Evolutionary conservation across 2,888 invertebrate genomes (phyloP).

Genomic region (Troides oblongomaculatus): DNA sequence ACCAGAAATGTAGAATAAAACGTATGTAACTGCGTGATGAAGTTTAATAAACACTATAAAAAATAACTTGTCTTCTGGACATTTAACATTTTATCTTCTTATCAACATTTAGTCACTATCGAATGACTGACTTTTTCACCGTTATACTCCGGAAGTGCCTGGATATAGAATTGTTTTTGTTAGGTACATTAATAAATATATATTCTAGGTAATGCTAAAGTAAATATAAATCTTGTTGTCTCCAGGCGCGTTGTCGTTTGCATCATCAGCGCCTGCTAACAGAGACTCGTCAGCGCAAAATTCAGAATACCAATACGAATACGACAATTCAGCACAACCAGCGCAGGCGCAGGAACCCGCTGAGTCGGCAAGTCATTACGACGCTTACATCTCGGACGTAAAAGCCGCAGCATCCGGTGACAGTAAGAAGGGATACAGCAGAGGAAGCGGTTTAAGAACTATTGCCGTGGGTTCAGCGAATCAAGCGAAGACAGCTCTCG

Average conservation of each 20-base stretch:
- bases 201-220: not conserved
- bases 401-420: slow-evolving; percentile 58
- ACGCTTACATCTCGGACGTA: slow-evolving; percentile 70
- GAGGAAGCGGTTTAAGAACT: slow-evolving; percentile 85
- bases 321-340: slow-evolving; percentile 52
- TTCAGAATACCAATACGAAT: slow-evolving; percentile 69
- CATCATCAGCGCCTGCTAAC: slow-evolving; percentile 53
- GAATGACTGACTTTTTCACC: no score
- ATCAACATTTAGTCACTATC: no score
- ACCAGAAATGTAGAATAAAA: no score
- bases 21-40: no score
- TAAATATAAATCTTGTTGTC: not conserved
- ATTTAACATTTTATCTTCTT: no score
- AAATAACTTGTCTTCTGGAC: no score
- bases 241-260: slow-evolving; percentile 53
- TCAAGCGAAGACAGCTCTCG: slow-evolving; percentile 84
- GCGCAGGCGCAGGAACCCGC: slow-evolving; percentile 55
- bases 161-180: no score
- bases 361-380: slow-evolving; percentile 73
- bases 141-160: no score
- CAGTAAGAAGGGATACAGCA: slow-evolving; percentile 81
- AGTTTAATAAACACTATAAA: no score
- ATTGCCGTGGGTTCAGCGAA: slow-evolving; percentile 87
- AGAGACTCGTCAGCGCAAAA: slow-evolving; percentile 46
- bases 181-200: no score